Evolutionary conservation across 2,888 invertebrate species (phyloP).

Genomic region (Netelia fuscicornis): DNA sequence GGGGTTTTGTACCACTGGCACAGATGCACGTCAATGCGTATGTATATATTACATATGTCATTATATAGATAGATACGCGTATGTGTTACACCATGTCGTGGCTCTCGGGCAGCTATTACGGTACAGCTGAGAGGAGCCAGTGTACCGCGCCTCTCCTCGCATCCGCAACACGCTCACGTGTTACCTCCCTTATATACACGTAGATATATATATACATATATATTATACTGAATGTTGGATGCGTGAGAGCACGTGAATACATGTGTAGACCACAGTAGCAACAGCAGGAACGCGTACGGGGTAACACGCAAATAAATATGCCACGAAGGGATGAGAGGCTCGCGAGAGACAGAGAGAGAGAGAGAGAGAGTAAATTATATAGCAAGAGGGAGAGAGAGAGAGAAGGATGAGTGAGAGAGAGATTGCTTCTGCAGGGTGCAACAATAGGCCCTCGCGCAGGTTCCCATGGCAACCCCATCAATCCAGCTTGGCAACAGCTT

Average conservation of each 20-base stretch:
- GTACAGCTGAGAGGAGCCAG: conserved; percentile 34
- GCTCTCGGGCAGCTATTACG: conserved; percentile 26
- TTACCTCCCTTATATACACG: conserved; percentile 23
- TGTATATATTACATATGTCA: conserved; percentile 23
- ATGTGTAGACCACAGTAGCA: conserved; percentile 60
- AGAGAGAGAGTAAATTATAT: conserved; percentile 14
- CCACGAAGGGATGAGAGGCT: conserved; percentile 76
- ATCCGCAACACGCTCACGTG: conserved; percentile 36
- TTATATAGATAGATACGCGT: conserved; percentile 50
- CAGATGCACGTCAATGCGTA: conserved; percentile 81
- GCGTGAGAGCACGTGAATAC: conserved; percentile 71
- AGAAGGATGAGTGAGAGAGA: conserved; percentile 23
- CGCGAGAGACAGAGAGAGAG: conserved; percentile 19
- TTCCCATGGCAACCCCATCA: conserved; percentile 84
- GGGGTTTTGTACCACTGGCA: conserved; percentile 84
- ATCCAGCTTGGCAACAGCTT: conserved; percentile 85
- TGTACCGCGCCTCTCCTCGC: conserved; percentile 21
- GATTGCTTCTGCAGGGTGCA: conserved; percentile 79
- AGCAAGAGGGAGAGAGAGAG: conserved; percentile 27
- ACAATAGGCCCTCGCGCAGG: conserved; percentile 83
- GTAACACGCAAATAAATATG: conserved; percentile 84
- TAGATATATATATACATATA: conserved; percentile 10
- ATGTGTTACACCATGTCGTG: conserved; percentile 34
- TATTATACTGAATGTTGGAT: conserved; percentile 64
- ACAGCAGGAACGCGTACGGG: conserved; percentile 74